Evolutionary conservation across 2,113 vertebrate genomes (phyloP).

Genomic region (Garra rufa): DNA sequence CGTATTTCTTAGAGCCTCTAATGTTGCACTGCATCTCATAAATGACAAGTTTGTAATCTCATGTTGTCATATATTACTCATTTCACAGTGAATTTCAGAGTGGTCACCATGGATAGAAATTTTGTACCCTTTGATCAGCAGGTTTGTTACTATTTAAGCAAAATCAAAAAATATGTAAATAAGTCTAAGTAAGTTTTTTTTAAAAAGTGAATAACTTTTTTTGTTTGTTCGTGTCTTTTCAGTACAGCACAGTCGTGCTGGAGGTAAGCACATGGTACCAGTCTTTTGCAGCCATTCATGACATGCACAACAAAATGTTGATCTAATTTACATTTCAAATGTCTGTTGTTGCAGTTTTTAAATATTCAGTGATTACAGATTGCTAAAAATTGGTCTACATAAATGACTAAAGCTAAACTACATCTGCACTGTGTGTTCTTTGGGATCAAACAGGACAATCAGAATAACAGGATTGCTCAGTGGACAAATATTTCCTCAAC

Average conservation of each 20-base stretch:
- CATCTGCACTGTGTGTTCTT: neutral
- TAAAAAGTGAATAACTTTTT: no score
- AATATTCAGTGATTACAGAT: neutral
- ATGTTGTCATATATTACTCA: neutral
- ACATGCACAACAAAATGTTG: neutral
- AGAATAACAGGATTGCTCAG: slow-evolving; percentile 68
- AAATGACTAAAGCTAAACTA: neutral
- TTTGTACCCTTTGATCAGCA: slow-evolving; percentile 45
- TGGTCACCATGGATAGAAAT: slow-evolving; percentile 48
- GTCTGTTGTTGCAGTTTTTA: neutral
- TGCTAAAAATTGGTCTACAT: neutral
- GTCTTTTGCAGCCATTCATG: neutral
- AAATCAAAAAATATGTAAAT: neutral
- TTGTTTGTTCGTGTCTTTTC: slow-evolving; percentile 12
- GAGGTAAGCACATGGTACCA: slow-evolving; percentile 63
- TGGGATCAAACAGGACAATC: slow-evolving; percentile 62
- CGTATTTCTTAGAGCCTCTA: neutral
- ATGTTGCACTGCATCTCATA: neutral
- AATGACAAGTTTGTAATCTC: neutral
- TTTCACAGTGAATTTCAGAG: slow-evolving; percentile 56
- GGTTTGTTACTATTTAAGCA: slow-evolving; percentile 22
- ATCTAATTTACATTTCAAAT: neutral
- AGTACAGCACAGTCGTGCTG: slow-evolving; percentile 65
- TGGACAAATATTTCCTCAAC: slow-evolving; percentile 66
- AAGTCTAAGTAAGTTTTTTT: no score